Evolutionary conservation across 1,140 invertebrate species (phyloP).

Genomic region (Pachyrhynchus sulphureomaculatus): DNA sequence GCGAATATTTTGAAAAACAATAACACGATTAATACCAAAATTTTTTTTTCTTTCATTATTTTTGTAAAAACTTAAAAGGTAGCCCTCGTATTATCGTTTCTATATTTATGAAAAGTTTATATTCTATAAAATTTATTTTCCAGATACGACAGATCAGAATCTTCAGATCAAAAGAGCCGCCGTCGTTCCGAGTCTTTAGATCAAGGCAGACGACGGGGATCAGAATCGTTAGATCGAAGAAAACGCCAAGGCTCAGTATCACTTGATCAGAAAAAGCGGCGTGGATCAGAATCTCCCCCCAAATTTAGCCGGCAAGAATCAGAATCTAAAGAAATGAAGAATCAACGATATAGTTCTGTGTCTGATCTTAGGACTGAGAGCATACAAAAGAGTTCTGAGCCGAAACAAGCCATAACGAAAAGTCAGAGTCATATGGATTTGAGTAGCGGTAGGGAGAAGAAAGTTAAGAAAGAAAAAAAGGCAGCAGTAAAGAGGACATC

Average conservation of each 20-base stretch:
- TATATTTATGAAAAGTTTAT: too few relatives aligned
- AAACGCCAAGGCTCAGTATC: background rate
- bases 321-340: background rate
- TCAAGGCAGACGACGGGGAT: background rate
- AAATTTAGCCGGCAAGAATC: background rate
- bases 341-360: conserved; percentile 37
- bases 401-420: conserved; percentile 20
- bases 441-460: conserved; percentile 21
- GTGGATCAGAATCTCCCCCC: background rate
- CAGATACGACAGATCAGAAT: conserved; percentile 7
- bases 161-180: conserved; percentile 4
- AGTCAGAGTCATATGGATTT: conserved; percentile 44
- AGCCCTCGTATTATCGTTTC: too few relatives aligned
- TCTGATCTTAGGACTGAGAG: conserved; percentile 34
- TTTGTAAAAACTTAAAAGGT: too few relatives aligned
- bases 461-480: conserved; percentile 32
- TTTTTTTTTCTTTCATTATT: too few relatives aligned
- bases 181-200: conserved; percentile 5
- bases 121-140: background rate
- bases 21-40: too few relatives aligned
- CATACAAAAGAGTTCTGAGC: background rate
- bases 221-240: background rate
- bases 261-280: background rate
- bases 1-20: too few relatives aligned
- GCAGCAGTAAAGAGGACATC: conserved; percentile 55